phyloP scores from a whole-genome alignment of 2,113 vertebrate species.

The Labeo rohita region DNA sequence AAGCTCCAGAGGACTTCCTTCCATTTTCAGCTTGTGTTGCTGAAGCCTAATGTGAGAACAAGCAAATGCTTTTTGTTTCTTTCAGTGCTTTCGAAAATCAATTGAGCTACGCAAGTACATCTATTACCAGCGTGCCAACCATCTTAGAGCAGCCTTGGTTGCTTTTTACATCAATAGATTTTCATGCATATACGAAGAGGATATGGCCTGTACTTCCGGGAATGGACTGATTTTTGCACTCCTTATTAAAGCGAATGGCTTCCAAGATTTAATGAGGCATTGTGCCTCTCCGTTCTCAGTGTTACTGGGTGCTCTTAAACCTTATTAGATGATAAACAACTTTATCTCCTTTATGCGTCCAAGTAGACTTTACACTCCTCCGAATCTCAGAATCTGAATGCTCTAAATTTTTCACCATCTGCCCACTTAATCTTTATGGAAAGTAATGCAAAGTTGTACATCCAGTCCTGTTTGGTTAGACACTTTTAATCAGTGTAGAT shows the following conservation, averaged over 20 bases:
- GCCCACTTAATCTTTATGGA: background rate
- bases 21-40: constrained; percentile 4
- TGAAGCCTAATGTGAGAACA: constrained; percentile 22
- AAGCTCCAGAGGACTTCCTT: constrained; percentile 12
- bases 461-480: background rate
- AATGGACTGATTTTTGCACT: background rate
- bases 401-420: background rate
- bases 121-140: background rate
- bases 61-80: constrained; percentile 20
- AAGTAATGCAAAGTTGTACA: background rate
- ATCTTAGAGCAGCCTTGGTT: background rate
- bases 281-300: background rate
- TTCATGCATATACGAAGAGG: background rate
- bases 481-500: background rate
- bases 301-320: background rate
- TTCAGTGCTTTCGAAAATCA: constrained; percentile 9
- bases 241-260: background rate
- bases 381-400: background rate
- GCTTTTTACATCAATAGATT: constrained; percentile 8
- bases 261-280: background rate
- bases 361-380: background rate
- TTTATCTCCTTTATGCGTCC: background rate
- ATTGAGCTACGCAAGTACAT: background rate
- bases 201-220: background rate
- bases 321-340: constrained; percentile 14